Evolutionary conservation across 2,113 vertebrate genomes (phyloP).

Genomic region (Otis tarda): DNA sequence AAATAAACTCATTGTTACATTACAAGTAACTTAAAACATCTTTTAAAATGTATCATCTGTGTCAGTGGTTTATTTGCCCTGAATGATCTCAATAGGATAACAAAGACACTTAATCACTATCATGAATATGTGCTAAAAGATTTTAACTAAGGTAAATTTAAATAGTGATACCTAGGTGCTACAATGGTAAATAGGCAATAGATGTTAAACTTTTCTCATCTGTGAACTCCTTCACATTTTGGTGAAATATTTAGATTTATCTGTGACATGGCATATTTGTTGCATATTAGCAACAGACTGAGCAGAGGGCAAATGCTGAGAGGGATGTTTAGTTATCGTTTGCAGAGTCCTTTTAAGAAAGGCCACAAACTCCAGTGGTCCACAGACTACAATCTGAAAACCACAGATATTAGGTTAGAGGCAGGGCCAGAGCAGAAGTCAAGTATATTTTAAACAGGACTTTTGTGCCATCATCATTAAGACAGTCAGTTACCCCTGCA

Average conservation of each 20-base stretch:
- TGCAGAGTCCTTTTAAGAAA: background rate
- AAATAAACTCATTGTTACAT: background rate
- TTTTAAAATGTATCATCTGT: background rate
- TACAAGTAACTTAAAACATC: background rate
- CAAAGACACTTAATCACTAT: background rate
- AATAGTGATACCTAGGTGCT: background rate
- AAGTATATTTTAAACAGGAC: background rate
- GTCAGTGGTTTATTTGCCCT: background rate
- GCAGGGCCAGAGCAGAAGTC: background rate
- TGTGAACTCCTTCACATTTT: background rate
- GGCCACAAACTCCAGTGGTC: background rate
- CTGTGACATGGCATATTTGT: background rate
- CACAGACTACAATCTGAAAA: background rate
- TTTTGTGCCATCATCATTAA: background rate
- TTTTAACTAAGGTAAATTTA: background rate
- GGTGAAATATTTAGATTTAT: background rate
- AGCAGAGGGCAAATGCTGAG: background rate
- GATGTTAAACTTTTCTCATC: background rate
- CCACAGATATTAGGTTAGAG: rapidly evolving
- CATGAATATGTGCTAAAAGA: background rate
- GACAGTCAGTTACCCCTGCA: background rate
- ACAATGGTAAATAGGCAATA: background rate
- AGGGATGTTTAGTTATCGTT: rapidly evolving
- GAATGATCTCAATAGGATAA: background rate
- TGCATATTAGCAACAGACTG: background rate